phyloP scores from a whole-genome alignment of 2,888 invertebrate species.

The Cephus spinipes region DNA sequence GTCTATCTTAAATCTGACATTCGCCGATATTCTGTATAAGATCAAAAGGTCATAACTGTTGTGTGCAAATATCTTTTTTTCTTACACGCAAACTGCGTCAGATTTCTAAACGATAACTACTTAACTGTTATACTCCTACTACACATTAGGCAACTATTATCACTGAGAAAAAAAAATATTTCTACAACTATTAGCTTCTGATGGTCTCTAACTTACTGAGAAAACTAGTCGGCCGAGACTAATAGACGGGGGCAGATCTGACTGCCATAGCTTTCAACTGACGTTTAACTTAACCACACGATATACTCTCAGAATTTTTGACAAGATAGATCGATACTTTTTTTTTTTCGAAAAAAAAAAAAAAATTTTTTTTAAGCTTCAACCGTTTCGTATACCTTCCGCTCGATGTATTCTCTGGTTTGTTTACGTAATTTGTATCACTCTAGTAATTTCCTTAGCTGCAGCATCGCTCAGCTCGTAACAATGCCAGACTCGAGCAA shows the following conservation, averaged over 20 bases:
- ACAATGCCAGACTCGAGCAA: neutral
- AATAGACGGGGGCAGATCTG: neutral
- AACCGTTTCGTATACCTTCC: neutral
- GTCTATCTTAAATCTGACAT: neutral
- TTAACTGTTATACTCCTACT: neutral
- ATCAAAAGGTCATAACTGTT: neutral
- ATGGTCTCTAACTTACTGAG: neutral
- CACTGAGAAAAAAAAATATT: neutral
- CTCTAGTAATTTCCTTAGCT: neutral
- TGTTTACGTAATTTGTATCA: neutral
- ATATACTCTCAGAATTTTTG: neutral
- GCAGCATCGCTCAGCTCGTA: neutral
- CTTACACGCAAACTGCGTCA: neutral
- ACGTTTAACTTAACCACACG: neutral
- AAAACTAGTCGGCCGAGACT: neutral
- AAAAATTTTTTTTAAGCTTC: neutral
- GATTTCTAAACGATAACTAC: neutral
- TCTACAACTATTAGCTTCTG: neutral
- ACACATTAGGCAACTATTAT: neutral
- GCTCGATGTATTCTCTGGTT: neutral
- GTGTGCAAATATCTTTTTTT: neutral
- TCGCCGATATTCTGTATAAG: neutral
- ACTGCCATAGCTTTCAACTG: neutral
- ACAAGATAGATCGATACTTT: neutral
- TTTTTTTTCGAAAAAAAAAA: neutral